Conservation (phyloP, 2,113 vertebrate genomes). For the Elephas maximus region DNA sequence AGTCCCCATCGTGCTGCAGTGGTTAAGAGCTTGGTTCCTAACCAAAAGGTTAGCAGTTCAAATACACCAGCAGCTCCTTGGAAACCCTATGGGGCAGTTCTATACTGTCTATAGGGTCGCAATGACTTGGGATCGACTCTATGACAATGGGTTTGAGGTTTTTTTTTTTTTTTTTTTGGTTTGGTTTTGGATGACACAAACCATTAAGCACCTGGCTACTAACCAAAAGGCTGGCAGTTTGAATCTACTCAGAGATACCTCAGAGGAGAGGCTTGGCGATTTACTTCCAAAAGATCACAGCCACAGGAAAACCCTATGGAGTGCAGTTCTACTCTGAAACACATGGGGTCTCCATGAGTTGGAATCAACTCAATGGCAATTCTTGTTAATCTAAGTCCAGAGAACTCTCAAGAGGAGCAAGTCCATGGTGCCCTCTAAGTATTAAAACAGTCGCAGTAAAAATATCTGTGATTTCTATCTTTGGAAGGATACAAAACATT, state of each 20-base stretch:
- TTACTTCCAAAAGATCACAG: background rate
- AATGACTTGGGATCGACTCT: too few relatives aligned
- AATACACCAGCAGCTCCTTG: background rate
- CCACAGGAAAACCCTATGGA: background rate
- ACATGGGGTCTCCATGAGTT: background rate
- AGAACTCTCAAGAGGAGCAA: background rate
- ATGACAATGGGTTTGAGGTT: too few relatives aligned
- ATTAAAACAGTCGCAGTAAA: slow-evolving; percentile 14
- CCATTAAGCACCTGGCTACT: background rate
- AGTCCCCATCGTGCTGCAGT: background rate
- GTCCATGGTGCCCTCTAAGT: background rate
- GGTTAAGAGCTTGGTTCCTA: background rate
- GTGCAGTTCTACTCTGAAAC: too few relatives aligned
- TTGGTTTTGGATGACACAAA: background rate
- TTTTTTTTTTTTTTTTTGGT: too few relatives aligned
- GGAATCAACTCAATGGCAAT: background rate
- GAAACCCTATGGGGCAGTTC: background rate
- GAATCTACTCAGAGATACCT: background rate
- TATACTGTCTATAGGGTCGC: too few relatives aligned
- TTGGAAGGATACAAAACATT: background rate
- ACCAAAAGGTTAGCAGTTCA: background rate
- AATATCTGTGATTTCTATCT: background rate
- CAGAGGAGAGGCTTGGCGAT: background rate
- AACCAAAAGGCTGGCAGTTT: background rate
- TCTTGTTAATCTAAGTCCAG: background rate